A percentile compares a stretch with the other conserved stretches of the same genome.
Evolutionary conservation across 1,140 invertebrate species (phyloP).

Genomic region (Hylaeus volcanicus): DNA sequence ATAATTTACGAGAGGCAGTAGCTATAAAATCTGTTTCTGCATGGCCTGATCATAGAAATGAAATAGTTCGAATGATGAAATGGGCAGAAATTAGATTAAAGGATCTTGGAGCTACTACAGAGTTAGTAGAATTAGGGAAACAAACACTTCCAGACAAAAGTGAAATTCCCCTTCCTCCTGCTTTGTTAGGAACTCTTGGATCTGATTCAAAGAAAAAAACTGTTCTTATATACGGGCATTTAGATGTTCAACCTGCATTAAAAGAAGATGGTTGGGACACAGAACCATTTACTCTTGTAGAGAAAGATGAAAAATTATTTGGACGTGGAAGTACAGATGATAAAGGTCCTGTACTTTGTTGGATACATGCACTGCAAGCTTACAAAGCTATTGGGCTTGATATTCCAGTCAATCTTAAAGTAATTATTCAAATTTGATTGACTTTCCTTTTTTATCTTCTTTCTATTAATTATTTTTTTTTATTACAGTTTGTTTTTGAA

Average conservation of each 20-base stretch:
- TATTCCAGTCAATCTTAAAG: conserved; percentile 96
- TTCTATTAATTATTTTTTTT: conserved; percentile 35
- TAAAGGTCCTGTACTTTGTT: conserved; percentile 95
- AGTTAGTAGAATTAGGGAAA: conserved; percentile 90
- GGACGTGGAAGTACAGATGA: conserved; percentile 97
- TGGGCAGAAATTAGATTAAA: conserved; percentile 89
- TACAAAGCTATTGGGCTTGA: conserved; percentile 88
- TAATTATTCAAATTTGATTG: conserved; percentile 66
- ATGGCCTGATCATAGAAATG: conserved; percentile 89
- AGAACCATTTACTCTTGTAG: conserved; percentile 95
- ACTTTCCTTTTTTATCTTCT: background rate
- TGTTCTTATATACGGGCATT: conserved; percentile 96
- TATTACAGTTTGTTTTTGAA: conserved; percentile 94
- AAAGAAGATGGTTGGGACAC: conserved; percentile 97
- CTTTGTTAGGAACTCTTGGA: conserved; percentile 92
- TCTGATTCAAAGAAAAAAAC: conserved; percentile 94
- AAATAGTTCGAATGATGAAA: conserved; percentile 89
- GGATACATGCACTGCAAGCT: conserved; percentile 96
- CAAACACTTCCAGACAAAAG: conserved; percentile 88
- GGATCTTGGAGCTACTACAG: conserved; percentile 87
- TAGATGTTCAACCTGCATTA: conserved; percentile 97
- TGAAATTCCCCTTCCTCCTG: conserved; percentile 91
- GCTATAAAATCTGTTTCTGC: conserved; percentile 98
- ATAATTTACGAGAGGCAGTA: conserved; percentile 91
- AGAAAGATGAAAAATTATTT: conserved; percentile 94